Percentiles rank a stretch among this genome's conserved stretches.
Evolutionary conservation across 2,888 invertebrate species (phyloP).

Genomic region (Abrostola tripartita): DNA sequence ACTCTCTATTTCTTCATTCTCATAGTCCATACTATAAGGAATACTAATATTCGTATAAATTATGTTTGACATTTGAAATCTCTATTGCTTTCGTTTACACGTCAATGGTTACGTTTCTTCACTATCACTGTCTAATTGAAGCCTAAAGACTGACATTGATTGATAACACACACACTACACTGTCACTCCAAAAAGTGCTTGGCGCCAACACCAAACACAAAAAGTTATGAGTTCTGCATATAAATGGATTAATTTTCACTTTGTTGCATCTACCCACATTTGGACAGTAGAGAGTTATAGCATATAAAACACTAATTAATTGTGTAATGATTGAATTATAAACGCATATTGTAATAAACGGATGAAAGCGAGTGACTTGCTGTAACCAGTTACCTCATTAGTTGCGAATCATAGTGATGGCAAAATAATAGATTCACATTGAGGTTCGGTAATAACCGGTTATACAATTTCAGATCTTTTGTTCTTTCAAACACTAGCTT

Average conservation of each 20-base stretch:
- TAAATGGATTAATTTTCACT: conserved; percentile 21
- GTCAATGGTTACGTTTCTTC: no score
- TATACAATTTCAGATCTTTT: conserved; percentile 4
- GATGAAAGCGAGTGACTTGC: conserved; percentile 33
- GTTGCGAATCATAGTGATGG: conserved; percentile 27
- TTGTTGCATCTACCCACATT: neutral
- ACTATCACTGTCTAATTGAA: neutral
- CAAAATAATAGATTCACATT: conserved; percentile 19
- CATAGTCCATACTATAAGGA: no score
- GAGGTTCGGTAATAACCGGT: conserved; percentile 5
- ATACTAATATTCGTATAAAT: no score
- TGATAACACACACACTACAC: conserved; percentile 23
- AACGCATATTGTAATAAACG: neutral
- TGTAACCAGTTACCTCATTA: conserved; percentile 14
- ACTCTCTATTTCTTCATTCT: no score
- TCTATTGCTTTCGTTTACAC: no score
- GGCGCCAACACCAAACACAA: conserved; percentile 15
- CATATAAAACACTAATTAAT: neutral
- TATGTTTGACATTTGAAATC: no score
- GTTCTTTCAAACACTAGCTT: no score
- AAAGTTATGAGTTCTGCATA: conserved; percentile 21
- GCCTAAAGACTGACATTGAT: conserved; percentile 11
- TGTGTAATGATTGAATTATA: neutral
- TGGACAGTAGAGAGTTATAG: neutral
- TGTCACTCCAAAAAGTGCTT: neutral